Evolutionary conservation across 2,113 vertebrate species (phyloP).

Genomic region (Myiozetetes cayanensis): DNA sequence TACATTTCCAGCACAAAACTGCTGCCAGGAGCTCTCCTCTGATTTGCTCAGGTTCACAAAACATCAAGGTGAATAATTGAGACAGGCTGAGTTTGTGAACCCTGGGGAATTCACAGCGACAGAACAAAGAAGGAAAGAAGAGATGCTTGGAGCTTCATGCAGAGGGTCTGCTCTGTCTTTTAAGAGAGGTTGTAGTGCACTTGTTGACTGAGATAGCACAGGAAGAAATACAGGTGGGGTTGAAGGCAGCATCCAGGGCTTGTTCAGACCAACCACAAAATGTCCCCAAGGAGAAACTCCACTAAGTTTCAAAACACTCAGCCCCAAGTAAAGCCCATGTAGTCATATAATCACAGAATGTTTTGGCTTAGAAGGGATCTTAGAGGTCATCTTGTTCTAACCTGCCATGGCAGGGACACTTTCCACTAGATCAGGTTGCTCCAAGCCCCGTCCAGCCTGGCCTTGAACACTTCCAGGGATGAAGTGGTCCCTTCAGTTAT

Average conservation of each 20-base stretch:
- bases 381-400: background rate
- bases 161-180: background rate
- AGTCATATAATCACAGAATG: background rate
- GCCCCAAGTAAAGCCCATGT: fast-evolving
- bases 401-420: background rate
- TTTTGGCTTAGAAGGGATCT: background rate
- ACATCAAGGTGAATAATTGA: slow-evolving; percentile 35
- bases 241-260: background rate
- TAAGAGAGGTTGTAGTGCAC: background rate
- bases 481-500: background rate
- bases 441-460: background rate
- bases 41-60: slow-evolving; percentile 10
- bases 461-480: background rate
- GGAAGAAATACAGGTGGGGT: background rate
- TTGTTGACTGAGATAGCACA: background rate
- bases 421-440: background rate
- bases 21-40: slow-evolving; percentile 13
- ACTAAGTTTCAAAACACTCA: background rate
- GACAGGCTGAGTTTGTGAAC: background rate
- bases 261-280: background rate
- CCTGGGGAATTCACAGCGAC: background rate
- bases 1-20: background rate
- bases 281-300: background rate
- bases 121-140: background rate
- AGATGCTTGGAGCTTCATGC: background rate